Percentiles rank a stretch among this genome's conserved stretches.
These are phyloP conservation scores for Heliconius congener DNA, from an alignment of 1,140 invertebrate genomes.

Conservation along the genomic window DNA sequence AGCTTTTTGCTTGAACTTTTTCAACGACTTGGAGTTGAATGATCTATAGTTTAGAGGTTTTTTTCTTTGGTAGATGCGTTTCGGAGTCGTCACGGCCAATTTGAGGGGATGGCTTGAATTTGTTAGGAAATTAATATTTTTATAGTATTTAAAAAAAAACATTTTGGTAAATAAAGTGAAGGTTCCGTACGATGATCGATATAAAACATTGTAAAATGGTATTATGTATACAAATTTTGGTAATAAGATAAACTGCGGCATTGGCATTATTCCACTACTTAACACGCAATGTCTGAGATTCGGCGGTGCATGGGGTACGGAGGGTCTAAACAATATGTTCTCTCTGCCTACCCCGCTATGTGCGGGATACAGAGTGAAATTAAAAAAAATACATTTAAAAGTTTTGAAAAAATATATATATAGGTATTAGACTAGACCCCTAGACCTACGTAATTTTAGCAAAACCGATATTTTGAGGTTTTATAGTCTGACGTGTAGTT, in stretches of 20 bases:
- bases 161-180: neutral
- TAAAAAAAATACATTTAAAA: too few relatives aligned
- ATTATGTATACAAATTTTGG: neutral
- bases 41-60: slow-evolving; percentile 5
- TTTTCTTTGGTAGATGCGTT: neutral
- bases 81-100: neutral
- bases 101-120: neutral
- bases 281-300: neutral
- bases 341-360: neutral
- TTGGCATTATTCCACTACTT: neutral
- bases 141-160: too few relatives aligned
- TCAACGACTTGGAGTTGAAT: slow-evolving; percentile 2
- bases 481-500: too few relatives aligned
- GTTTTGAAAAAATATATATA: too few relatives aligned
- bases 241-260: neutral
- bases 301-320: too few relatives aligned
- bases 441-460: too few relatives aligned
- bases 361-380: too few relatives aligned
- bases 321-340: neutral
- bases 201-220: neutral
- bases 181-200: neutral
- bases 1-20: slow-evolving; percentile 19
- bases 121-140: too few relatives aligned
- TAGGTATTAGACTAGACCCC: too few relatives aligned
- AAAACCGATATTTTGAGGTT: too few relatives aligned